A percentile compares a stretch with the other conserved stretches of the same genome.
Conservation (phyloP, 2,888 invertebrate species). For the Oxytorus armatus region DNA sequence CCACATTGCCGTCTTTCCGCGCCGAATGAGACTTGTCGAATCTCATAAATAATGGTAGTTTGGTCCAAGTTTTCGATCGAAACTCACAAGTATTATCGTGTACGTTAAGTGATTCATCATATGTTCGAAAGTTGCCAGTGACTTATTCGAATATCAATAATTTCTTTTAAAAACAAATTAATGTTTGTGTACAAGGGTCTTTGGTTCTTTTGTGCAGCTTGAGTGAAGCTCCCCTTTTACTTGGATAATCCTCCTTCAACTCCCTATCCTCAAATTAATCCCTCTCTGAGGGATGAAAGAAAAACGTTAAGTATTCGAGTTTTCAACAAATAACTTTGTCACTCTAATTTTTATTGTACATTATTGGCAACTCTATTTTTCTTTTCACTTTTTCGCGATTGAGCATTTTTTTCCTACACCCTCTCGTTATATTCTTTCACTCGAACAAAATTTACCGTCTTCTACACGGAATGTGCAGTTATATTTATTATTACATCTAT, state of each 20-base stretch:
- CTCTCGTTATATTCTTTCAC: slow-evolving; percentile 34
- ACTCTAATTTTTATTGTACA: slow-evolving; percentile 10
- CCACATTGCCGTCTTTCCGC: background rate
- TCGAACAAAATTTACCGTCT: slow-evolving; percentile 2
- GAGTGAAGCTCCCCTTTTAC: no score
- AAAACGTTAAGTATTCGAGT: no score
- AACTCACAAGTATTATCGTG: no score
- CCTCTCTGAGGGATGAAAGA: no score
- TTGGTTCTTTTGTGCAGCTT: no score
- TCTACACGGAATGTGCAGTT: slow-evolving; percentile 17
- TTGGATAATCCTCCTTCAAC: no score
- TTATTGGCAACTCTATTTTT: slow-evolving; percentile 12
- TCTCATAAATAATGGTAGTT: background rate
- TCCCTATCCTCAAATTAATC: no score
- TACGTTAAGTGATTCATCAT: no score
- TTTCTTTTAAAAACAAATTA: no score
- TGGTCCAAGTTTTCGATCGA: background rate
- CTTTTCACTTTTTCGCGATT: background rate
- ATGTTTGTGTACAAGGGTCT: no score
- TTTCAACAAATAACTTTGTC: background rate
- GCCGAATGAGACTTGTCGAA: background rate
- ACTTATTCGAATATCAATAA: no score
- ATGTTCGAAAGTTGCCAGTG: no score
- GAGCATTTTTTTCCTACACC: slow-evolving; percentile 12
- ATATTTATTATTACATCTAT: slow-evolving; percentile 12